These are phyloP conservation scores for Ia io DNA, from an alignment of 2,113 vertebrate species.

Conservation along the genomic window DNA sequence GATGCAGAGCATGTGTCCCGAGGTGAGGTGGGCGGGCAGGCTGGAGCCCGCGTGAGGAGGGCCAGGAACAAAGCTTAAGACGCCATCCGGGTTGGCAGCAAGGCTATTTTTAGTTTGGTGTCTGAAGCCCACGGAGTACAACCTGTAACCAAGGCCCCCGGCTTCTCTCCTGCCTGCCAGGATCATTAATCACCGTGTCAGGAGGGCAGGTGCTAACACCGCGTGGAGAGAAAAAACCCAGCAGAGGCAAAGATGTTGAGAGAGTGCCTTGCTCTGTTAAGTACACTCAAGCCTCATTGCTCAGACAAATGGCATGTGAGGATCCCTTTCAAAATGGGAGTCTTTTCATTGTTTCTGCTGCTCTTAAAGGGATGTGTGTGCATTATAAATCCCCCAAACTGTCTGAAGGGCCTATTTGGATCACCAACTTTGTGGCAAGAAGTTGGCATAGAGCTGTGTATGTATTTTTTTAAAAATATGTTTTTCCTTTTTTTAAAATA, in stretches of 20 bases:
- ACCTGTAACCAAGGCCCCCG: background rate
- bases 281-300: background rate
- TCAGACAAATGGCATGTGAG: background rate
- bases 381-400: background rate
- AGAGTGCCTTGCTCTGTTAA: background rate
- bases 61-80: background rate
- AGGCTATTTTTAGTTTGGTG: background rate
- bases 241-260: background rate
- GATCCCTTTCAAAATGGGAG: background rate
- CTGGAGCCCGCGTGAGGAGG: background rate
- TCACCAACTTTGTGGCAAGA: background rate
- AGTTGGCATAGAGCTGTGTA: background rate
- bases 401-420: background rate
- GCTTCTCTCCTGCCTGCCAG: background rate
- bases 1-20: background rate
- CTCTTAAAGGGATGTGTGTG: background rate
- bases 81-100: background rate
- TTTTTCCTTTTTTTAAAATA: too few relatives aligned
- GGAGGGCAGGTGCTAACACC: background rate
- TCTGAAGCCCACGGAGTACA: background rate
- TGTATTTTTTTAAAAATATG: too few relatives aligned
- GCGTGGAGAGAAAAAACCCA: background rate
- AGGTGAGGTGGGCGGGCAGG: background rate
- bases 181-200: background rate
- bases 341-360: background rate